phyloP scores from a whole-genome alignment of 2,888 invertebrate species.

The Polietes domitor region DNA sequence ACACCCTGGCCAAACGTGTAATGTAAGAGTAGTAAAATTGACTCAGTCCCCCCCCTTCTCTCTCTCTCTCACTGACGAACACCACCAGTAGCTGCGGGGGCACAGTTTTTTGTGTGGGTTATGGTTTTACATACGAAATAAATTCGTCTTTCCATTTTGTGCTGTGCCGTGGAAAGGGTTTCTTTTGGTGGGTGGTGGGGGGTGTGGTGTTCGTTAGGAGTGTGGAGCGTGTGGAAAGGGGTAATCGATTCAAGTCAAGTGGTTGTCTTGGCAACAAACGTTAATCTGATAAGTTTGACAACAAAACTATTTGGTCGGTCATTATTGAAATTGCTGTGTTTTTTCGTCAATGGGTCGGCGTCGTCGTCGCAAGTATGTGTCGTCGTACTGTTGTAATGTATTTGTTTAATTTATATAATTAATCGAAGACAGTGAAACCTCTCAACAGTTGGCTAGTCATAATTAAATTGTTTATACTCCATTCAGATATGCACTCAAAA shows the following conservation, averaged over 20 bases:
- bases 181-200: not conserved
- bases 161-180: too few relatives aligned
- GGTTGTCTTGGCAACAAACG: conserved; percentile 22
- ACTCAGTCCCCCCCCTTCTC: not conserved
- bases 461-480: too few relatives aligned
- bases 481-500: too few relatives aligned
- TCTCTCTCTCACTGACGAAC: too few relatives aligned
- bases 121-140: too few relatives aligned
- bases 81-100: too few relatives aligned
- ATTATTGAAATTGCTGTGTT: not conserved
- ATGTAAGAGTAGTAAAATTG: not conserved
- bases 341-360: not conserved
- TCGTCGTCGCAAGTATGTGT: not conserved
- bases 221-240: not conserved
- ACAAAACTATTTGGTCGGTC: not conserved
- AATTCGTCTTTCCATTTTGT: too few relatives aligned
- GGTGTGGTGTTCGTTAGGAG: not conserved
- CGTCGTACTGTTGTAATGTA: not conserved
- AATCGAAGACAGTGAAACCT: not conserved
- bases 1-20: too few relatives aligned
- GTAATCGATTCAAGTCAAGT: not conserved
- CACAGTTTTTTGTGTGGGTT: too few relatives aligned
- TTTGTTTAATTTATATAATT: conserved; percentile 12
- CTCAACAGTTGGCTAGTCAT: too few relatives aligned
- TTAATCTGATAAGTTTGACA: conserved; percentile 25